Conservation (phyloP, 2,888 invertebrate species). For the Chloroclystis v-ata region DNA sequence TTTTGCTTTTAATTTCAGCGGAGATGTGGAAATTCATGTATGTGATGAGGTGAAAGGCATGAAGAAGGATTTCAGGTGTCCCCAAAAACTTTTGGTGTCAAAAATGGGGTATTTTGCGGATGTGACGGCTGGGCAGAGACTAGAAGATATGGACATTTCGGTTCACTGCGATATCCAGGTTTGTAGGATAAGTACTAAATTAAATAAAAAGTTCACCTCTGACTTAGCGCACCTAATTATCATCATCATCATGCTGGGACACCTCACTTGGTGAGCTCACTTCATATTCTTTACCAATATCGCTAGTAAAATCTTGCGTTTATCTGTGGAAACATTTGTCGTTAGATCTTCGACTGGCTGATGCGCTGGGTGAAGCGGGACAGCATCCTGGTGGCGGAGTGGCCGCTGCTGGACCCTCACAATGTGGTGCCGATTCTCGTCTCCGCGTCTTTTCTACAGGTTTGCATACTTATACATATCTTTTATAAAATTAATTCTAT, state of each 20-base stretch:
- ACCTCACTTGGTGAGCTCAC: no score
- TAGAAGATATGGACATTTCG: slow-evolving; percentile 96
- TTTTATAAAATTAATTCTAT: no score
- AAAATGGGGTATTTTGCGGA: slow-evolving; percentile 98
- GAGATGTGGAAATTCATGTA: slow-evolving; percentile 94
- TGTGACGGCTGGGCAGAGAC: slow-evolving; percentile 87
- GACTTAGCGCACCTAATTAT: no score
- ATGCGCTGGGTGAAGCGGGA: slow-evolving; percentile 96
- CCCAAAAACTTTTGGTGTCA: slow-evolving; percentile 88
- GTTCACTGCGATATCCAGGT: slow-evolving; percentile 98
- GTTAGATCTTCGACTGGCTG: slow-evolving; percentile 96
- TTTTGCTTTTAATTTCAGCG: slow-evolving; percentile 60
- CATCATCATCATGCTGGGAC: no score
- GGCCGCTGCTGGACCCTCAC: slow-evolving; percentile 85
- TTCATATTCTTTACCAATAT: no score
- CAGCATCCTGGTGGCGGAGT: slow-evolving; percentile 79
- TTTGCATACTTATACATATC: slow-evolving; percentile 25
- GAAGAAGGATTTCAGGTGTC: slow-evolving; percentile 93
- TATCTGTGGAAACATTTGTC: not conserved
- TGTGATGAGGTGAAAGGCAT: slow-evolving; percentile 95
- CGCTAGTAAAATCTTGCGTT: no score
- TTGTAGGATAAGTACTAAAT: no score
- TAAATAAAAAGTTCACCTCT: no score
- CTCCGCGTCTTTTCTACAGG: slow-evolving; percentile 93
- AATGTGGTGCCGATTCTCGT: slow-evolving; percentile 96